Base-by-base conservation (phyloP, 2,888 invertebrate genomes). In the Chrysolina oricalcia region DNA sequence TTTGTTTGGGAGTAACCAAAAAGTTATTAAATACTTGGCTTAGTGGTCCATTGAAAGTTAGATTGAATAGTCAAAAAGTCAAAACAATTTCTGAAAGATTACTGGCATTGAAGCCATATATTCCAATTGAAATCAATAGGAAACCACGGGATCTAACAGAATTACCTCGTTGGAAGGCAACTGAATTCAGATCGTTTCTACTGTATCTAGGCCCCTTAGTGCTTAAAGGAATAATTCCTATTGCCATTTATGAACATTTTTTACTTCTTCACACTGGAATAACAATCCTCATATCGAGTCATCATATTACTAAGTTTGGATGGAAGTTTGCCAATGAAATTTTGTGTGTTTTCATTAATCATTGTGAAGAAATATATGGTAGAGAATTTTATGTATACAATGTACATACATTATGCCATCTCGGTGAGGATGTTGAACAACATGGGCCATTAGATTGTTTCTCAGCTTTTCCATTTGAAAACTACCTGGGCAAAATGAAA, bases 391-490 rank as follows among this genome's bases (percentile, higher is more conserved):
- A 78, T 9, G 53, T 69, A n/a, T 75, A 78, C 46, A 78, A 81
- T 76, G 63, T 81, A 21, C 74, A 81, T 63, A 64, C 69, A 48
- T 48, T 82, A 23, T 63, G 73, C 27, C 82, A 80, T 41, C 40
- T 82, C 15, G 43, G 63, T 46, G 78, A 77, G 53, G 81, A 81
- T 70, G 80, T 68, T 21, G 66, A 72, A 65, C 23, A 65, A 50
- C 78, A 64, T 65, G 80, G 80, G n/a, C 65, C 70, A 9, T 48
- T 80, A 17, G 78, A 80, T 70, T 53, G 21, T 50, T 72, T 79
- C 43, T 75, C 73, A 35, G 68, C 72, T 59, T 81, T 81, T 73
- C 65, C 73, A 19, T 81, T 79, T 69, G 80, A 80, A 66, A 80
- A 75, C 53, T 75, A 70, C 40, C 50, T 80, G 43, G 68, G 73